Evolutionary conservation across 1,140 invertebrate species (phyloP).

Genomic region (Rhagoletis zephyria): DNA sequence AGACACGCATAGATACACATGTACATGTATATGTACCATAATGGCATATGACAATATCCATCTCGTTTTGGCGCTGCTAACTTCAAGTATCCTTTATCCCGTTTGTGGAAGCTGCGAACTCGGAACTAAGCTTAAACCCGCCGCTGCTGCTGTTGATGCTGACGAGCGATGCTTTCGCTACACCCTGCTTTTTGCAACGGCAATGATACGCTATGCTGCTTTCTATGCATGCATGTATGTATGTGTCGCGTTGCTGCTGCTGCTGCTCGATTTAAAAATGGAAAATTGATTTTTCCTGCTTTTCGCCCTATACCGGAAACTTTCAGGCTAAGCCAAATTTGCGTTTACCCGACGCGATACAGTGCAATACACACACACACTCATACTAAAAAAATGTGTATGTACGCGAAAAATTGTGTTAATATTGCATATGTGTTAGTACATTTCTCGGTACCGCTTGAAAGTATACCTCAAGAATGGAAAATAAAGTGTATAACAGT

Average conservation of each 20-base stretch:
- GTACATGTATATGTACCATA: not conserved
- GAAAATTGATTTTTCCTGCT: conserved; percentile 74
- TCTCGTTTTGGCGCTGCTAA: conserved; percentile 7
- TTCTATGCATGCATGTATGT: not conserved
- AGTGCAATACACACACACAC: not conserved
- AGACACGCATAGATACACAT: not conserved
- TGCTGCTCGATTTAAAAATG: conserved; percentile 71
- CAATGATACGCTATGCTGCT: not conserved
- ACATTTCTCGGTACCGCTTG: not conserved
- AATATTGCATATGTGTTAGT: not conserved
- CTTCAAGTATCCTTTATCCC: conserved; percentile 48
- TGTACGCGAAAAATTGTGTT: not conserved
- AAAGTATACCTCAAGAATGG: not conserved
- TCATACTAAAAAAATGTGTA: no score
- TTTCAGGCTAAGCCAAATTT: conserved; percentile 54
- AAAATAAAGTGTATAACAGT: not conserved
- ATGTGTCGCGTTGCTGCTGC: conserved; percentile 13
- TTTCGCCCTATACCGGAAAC: conserved; percentile 65
- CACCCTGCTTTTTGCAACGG: not conserved
- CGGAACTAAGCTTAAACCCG: not conserved
- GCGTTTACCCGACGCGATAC: conserved; percentile 19
- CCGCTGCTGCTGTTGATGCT: conserved; percentile 14
- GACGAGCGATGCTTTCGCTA: not conserved
- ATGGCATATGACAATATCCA: conserved; percentile 27
- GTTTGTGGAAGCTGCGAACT: not conserved